Conservation (phyloP, 2,888 invertebrate species). For the Diploptera punctata region DNA sequence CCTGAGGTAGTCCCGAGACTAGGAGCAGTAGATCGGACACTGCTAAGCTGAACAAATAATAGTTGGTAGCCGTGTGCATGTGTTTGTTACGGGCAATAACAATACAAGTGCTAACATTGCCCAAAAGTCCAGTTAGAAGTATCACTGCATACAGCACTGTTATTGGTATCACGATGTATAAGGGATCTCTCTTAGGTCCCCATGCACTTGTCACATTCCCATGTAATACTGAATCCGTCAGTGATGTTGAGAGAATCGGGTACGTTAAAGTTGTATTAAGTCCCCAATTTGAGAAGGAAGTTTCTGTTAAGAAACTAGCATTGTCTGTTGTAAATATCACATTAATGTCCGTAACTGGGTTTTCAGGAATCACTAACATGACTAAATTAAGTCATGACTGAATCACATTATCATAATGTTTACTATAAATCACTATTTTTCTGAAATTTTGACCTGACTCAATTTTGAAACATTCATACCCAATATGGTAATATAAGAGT, state of each 20-base stretch:
- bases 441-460: no score
- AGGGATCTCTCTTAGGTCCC: slow-evolving; percentile 63
- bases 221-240: background rate
- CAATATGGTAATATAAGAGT: no score
- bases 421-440: no score
- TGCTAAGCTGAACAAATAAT: slow-evolving; percentile 80
- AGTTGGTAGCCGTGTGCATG: slow-evolving; percentile 87
- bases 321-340: background rate
- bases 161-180: slow-evolving; percentile 68
- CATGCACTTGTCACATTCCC: slow-evolving; percentile 22
- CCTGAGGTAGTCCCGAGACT: slow-evolving; percentile 79
- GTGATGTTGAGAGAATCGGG: background rate
- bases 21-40: slow-evolving; percentile 77
- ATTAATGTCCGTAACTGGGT: background rate
- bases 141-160: slow-evolving; percentile 73
- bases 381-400: background rate
- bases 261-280: background rate
- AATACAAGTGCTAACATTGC: slow-evolving; percentile 79
- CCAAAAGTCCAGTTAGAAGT: slow-evolving; percentile 74
- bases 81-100: slow-evolving; percentile 77
- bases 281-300: background rate
- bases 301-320: background rate
- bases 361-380: slow-evolving; percentile 6
- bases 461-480: no score
- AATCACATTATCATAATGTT: no score